Evolutionary conservation across 2,888 invertebrate genomes (phyloP), one percentile per base, ranked within the genome.

Genomic region (Stratiomys singularior): DNA sequence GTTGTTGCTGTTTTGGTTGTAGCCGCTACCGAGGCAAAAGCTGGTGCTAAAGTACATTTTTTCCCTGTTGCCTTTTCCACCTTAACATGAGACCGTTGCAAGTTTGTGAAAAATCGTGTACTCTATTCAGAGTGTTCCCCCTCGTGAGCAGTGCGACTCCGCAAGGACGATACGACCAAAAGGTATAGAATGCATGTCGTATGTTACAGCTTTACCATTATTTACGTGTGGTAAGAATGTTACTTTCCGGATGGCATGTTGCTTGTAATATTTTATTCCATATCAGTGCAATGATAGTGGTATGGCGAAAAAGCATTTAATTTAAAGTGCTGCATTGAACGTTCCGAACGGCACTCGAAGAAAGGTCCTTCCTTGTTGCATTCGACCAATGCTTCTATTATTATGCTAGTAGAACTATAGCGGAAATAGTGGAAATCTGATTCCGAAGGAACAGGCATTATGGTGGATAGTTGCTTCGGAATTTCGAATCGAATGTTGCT

Each of bases 71-170:
- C 15, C n/a, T 44, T 2, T 60, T 60, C 25, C 25, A 25, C 37
- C 25, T 63, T 28, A 63, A 63, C 27, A 27, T 63, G 15, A 60
- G 21, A 21, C 13, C n/a, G 69, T 69, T 46, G n/a, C 3, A 23
- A 30, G 18, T 58, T 44, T 58, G 74, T 60, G 74, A 74, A 74
- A 74, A 74, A 74, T 74, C n/a, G 58, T 58, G 18, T 30, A 44
- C 25, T n/a, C 71, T 27, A 71, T 71, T 71, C 37, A 71, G 25
- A 71, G 47, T 71, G 46, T 52, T 27, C 47, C 52, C 18, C 52
- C 52, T 18, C 4, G n/a, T 13, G 18, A 52, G 52, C n/a, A 28
- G 30, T 15, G 30, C n/a, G 64, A 30, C n/a, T 15, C 5, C 64
- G 1, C 64, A 64, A 64, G n/a, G 47, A 15, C 47, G 7, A 25